Base-by-base conservation (phyloP, 2,888 invertebrate species). In the Branchellion lobata region DNA sequence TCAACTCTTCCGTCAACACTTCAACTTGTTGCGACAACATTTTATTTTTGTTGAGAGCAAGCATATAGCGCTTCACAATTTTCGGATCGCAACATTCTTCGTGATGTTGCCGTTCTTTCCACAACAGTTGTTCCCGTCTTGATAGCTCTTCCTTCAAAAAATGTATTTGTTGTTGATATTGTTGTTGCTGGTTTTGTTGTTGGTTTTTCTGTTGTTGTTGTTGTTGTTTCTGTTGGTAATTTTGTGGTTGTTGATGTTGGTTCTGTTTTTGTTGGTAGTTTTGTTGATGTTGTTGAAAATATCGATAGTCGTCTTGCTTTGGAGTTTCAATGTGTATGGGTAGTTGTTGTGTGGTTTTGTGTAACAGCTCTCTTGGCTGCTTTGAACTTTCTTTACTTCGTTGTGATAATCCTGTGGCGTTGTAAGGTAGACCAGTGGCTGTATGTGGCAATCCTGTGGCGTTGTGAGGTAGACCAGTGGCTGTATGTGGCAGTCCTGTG, bases 41-140 rank as follows among this genome's bases (percentile, higher is more conserved):
- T 57, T 57, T 57, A n/a, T 57, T 57, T 57, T 24, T 57, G 61
- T 57, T 57, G 61, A 57, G 14, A n/a, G 61, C 61, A 5, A 57
- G 21, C 61, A 57, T 57, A n/a, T 57, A 57, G 8, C 61, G 61
- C n/a, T 57, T 57, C 3, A 57, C 14, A n/a, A 57, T 57, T 8
- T n/a, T n/a, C 5, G 61, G n/a, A n/a, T 57, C n/a, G 24, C 61
- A 57, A 57, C 61, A 57, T 5, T 57, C 61, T n/a, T 57, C 61
- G 24, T 57, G 61, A 14, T 57, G 11, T n/a, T 57, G 5, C 24
- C 61, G 5, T n/a, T 57, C n/a, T n/a, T 57, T 18, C n/a, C 3
- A n/a, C n/a, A 57, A 24, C 24, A 57, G 3, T 5, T 57, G 61
- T n/a, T 57, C 24, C 24, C 61, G 21, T n/a, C n/a, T 57, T n/a